Evolutionary conservation across 2,888 invertebrate genomes (phyloP), one percentile per base, ranked within the genome.

Genomic region (Athetis lepigone): DNA sequence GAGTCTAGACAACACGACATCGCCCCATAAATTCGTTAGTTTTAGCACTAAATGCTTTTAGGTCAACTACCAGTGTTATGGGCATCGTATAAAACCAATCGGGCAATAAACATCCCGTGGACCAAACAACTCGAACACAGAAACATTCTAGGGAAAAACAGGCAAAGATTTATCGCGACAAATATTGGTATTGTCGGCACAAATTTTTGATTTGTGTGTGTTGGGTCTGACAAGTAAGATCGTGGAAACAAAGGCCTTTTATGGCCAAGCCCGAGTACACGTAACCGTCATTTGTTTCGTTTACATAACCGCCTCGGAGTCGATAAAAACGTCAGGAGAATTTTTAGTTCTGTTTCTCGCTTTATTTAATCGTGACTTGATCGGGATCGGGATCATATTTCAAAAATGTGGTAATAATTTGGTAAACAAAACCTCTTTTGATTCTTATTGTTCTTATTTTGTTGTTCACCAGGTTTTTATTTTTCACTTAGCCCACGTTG

Each of bases 131-230:
- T 65, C 63, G 62, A 66, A 49, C 57, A 49, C 57, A 64, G 56
- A 58, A 61, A 49, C 54, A 37, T 47, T 62, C 59, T 63, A 66
- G 54, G 47, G 57, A 54, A 79, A 80, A 79, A 75, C 75, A 71
- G 58, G 47, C 67, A 42, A 62, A 64, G 75, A 81, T 80, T 81
- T 81, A 82, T 78, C 49, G 71, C 75, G 81, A 81, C 82, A 82
- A 82, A 82, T 82, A 81, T 81, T 81, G 73, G 81, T 68, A 62
- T 68, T 74, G 79, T 68, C 65, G 72, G 57, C 59, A 68, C 55
- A 64, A 74, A 65, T 70, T 72, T 81, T 80, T 81, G 80, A 81
- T 81, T 81, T 81, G 80, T 78, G 76, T 58, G 36, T 43, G 69
- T 77, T 66, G 66, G 64, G 60, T 50, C 67, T 64, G 79, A 75